Percentiles rank a stretch among this genome's conserved stretches.
Evolutionary conservation across 2,797 vertebrate genomes (phyloP).

Genomic region (Chaetophractus vellerosus): DNA sequence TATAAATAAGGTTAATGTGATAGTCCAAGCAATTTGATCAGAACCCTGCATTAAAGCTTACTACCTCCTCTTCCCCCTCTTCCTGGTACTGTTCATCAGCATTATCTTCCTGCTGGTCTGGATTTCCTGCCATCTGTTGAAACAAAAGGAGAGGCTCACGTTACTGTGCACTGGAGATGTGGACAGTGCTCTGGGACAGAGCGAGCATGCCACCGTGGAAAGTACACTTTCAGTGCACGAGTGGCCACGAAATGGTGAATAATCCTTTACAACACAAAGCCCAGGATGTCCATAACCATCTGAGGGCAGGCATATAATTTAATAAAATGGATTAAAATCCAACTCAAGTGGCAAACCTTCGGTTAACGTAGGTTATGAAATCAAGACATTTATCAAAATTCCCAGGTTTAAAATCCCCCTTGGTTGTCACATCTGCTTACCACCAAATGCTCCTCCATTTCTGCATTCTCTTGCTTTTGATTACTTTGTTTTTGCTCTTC

Average conservation of each 20-base stretch:
- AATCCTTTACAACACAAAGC: slow-evolving; percentile 1
- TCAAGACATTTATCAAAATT: not conserved
- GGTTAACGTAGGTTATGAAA: not conserved
- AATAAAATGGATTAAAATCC: not conserved
- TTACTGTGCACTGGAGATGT: not conserved
- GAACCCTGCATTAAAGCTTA: not conserved
- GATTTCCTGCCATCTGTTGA: slow-evolving; percentile 97
- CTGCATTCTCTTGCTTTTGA: slow-evolving; percentile 88
- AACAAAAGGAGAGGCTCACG: slow-evolving; percentile 55
- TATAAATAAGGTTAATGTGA: not conserved
- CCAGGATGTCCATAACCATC: not conserved
- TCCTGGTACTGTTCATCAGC: slow-evolving; percentile 98
- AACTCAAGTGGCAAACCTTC: not conserved
- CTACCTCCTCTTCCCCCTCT: slow-evolving; percentile 97
- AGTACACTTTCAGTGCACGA: not conserved
- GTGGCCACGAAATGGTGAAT: slow-evolving; percentile 26
- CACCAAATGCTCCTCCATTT: slow-evolving; percentile 95
- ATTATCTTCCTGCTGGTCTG: slow-evolving; percentile 98
- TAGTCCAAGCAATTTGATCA: not conserved
- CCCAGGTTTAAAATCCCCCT: not conserved
- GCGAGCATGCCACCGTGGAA: not conserved
- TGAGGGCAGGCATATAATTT: not conserved
- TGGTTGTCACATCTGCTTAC: slow-evolving; percentile 86
- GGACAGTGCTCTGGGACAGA: not conserved
- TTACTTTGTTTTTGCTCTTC: slow-evolving; percentile 86